Conservation (phyloP, 2,888 invertebrate species). For the Pollenia labialis region DNA sequence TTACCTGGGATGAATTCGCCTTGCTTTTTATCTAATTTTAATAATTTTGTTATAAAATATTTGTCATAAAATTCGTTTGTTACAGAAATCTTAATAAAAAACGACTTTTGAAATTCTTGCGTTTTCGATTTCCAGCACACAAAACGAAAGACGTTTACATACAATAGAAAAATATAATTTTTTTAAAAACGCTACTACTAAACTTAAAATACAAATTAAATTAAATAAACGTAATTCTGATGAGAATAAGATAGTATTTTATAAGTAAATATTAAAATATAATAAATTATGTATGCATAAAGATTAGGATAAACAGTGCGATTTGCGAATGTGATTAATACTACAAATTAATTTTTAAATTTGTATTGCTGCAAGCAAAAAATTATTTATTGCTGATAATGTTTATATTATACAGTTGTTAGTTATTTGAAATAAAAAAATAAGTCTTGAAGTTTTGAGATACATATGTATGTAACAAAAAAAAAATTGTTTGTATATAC, state of each 20-base stretch:
- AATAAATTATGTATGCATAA: conserved; percentile 20
- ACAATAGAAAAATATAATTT: conserved; percentile 45
- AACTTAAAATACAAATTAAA: conserved; percentile 66
- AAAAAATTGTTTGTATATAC: conserved; percentile 36
- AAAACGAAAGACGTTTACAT: conserved; percentile 48
- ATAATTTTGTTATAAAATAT: no score
- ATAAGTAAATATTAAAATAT: conserved; percentile 30
- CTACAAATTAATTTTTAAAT: conserved; percentile 10
- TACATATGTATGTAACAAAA: conserved; percentile 60
- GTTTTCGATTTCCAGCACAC: not conserved
- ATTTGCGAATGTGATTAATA: conserved; percentile 20
- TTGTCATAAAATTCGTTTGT: no score
- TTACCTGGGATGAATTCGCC: no score
- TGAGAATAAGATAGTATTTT: conserved; percentile 57
- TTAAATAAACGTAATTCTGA: conserved; percentile 52
- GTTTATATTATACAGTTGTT: not conserved
- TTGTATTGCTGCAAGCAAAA: conserved; percentile 24
- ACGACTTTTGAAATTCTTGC: no score
- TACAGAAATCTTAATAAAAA: no score
- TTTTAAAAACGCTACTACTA: conserved; percentile 17
- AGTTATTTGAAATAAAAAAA: conserved; percentile 50
- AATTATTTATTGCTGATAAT: conserved; percentile 36
- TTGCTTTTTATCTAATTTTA: no score
- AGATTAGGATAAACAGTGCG: conserved; percentile 2
- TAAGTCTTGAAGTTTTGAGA: conserved; percentile 72